These are phyloP conservation scores for Tenthredo mesomela DNA, from an alignment of 2,888 invertebrate species.

Conservation along the genomic window DNA sequence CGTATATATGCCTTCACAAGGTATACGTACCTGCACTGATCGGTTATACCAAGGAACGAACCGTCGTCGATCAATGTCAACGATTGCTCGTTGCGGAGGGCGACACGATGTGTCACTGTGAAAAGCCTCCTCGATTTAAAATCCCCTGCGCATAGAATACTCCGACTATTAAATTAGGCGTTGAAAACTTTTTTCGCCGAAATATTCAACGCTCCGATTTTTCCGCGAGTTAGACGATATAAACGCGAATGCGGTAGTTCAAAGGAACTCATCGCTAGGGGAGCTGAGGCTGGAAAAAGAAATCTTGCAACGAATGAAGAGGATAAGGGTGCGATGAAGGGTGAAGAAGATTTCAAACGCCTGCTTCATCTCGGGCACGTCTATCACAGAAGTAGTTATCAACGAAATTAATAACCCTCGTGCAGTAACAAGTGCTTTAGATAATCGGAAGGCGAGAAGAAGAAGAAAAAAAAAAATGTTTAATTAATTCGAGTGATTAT, in stretches of 20 bases:
- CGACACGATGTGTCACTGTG: background rate
- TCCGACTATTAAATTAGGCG: background rate
- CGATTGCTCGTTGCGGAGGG: background rate
- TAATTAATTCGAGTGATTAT: background rate
- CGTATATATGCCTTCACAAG: background rate
- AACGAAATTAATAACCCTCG: background rate
- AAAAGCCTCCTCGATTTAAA: background rate
- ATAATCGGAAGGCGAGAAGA: background rate
- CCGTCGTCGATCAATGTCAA: background rate
- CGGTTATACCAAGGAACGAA: background rate
- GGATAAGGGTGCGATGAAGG: constrained; percentile 8
- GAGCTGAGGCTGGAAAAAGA: background rate
- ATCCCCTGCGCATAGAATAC: background rate
- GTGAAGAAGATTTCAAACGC: background rate
- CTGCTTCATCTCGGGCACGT: background rate
- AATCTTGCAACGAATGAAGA: constrained; percentile 10
- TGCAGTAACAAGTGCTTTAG: background rate
- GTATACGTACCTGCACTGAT: background rate
- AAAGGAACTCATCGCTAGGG: constrained; percentile 25
- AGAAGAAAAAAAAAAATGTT: background rate
- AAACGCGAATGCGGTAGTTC: constrained; percentile 24
- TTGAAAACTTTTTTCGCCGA: background rate
- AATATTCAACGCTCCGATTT: constrained; percentile 4
- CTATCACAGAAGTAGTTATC: background rate
- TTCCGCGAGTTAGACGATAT: background rate